Evolutionary conservation across 2,888 invertebrate species (phyloP).

Genomic region (Rhabditophanes sp.): DNA sequence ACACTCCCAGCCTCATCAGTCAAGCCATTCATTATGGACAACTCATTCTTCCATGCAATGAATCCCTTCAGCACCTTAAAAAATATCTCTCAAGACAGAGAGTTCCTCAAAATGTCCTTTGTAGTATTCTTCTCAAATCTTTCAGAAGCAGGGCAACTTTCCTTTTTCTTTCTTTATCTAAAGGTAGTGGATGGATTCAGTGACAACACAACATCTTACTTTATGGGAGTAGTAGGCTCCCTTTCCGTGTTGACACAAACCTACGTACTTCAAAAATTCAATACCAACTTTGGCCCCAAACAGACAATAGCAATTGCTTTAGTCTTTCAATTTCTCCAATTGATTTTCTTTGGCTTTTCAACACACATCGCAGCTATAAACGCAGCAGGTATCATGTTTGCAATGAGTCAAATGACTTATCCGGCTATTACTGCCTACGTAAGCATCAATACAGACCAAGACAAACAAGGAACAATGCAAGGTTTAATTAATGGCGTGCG

Average conservation of each 20-base stretch:
- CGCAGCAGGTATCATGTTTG: constrained; percentile 85
- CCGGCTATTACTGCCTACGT: constrained; percentile 97
- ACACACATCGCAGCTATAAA: no score
- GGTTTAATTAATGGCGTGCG: constrained; percentile 97
- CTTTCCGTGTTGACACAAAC: constrained; percentile 78
- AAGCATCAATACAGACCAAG: constrained; percentile 88
- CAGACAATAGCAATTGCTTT: constrained; percentile 92
- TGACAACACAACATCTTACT: no score
- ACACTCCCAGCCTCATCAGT: constrained; percentile 60
- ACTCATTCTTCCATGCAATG: constrained; percentile 89
- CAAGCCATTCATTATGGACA: constrained; percentile 53
- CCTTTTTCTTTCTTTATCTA: constrained; percentile 96
- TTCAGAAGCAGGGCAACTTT: constrained; percentile 91
- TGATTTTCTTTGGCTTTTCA: constrained; percentile 56
- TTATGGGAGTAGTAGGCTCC: constrained; percentile 86
- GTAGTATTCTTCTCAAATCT: constrained; percentile 92
- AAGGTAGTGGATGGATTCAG: constrained; percentile 57
- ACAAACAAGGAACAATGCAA: constrained; percentile 84
- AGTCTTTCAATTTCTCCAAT: constrained; percentile 83
- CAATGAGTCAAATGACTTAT: constrained; percentile 87
- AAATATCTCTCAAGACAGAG: constrained; percentile 51
- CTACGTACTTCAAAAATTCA: constrained; percentile 53
- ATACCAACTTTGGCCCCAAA: constrained; percentile 62
- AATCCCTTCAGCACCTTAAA: constrained; percentile 63
- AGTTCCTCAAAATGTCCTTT: constrained; percentile 85